Evolutionary conservation across 2,888 invertebrate genomes (phyloP).

Genomic region (Coleophora flavipennella): DNA sequence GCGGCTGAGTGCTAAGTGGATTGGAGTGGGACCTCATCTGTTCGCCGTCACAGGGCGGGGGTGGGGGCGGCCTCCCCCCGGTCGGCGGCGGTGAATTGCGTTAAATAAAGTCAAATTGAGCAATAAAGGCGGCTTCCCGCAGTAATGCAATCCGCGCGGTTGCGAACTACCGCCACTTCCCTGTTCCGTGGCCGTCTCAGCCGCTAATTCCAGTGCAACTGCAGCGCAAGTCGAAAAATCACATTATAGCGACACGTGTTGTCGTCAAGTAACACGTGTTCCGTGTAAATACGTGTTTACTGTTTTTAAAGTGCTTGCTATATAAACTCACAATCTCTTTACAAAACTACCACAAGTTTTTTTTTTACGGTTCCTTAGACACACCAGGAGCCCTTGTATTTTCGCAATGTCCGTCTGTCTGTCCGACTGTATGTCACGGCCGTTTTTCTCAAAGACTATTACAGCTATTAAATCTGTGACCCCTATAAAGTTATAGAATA

Average conservation of each 20-base stretch:
- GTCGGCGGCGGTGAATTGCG: slow-evolving; percentile 43
- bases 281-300: no score
- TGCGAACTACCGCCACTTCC: slow-evolving; percentile 26
- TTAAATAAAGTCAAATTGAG: slow-evolving; percentile 74
- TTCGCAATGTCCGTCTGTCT: no score
- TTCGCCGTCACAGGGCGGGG: slow-evolving; percentile 51
- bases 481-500: no score
- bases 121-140: slow-evolving; percentile 66
- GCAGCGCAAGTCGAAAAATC: slow-evolving; percentile 7
- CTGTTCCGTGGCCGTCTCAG: neutral
- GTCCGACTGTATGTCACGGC: no score
- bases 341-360: no score
- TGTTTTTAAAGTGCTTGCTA: no score
- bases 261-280: neutral
- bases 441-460: no score
- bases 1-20: slow-evolving; percentile 59
- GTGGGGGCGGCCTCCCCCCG: slow-evolving; percentile 22
- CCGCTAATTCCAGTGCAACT: slow-evolving; percentile 14
- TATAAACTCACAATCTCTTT: no score
- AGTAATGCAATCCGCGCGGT: slow-evolving; percentile 58
- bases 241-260: slow-evolving; percentile 7
- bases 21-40: slow-evolving; percentile 69
- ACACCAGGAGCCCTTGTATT: no score
- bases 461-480: no score
- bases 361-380: no score